A percentile compares a stretch with the other conserved stretches of the same genome.
Conservation (phyloP, 64 coral and sea anemone genomes). For the Orbicella faveolata region DNA sequence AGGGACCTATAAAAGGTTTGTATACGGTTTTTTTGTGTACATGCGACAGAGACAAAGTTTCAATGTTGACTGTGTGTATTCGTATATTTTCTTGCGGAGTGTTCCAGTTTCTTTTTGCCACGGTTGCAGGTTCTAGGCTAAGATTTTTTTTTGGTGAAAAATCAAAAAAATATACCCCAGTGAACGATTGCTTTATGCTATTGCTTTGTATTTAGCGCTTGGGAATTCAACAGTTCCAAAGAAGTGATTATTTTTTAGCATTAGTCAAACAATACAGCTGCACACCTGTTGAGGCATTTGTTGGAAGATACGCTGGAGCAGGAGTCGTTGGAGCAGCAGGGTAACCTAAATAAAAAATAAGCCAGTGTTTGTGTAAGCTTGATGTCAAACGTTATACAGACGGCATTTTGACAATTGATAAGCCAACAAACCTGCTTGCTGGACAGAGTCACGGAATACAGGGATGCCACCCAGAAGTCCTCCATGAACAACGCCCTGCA, state of each 20-base stretch:
- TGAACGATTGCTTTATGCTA: too few relatives aligned
- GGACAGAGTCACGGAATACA: slow-evolving; percentile 26
- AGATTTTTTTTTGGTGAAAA: too few relatives aligned
- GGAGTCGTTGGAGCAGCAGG: not conserved
- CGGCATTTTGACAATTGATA: not conserved
- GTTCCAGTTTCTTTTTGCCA: too few relatives aligned
- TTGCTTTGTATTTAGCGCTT: too few relatives aligned
- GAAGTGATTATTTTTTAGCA: not conserved
- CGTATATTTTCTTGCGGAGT: too few relatives aligned
- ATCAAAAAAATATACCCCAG: too few relatives aligned
- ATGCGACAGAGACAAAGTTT: too few relatives aligned
- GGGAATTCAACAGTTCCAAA: too few relatives aligned
- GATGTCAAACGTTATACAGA: not conserved
- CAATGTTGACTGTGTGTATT: too few relatives aligned
- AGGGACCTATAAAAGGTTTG: too few relatives aligned
- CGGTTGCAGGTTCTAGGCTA: too few relatives aligned
- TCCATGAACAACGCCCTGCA: slow-evolving; percentile 32
- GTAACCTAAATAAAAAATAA: not conserved
- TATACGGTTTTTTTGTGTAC: too few relatives aligned
- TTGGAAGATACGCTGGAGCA: not conserved
- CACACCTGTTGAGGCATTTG: slow-evolving; percentile 8
- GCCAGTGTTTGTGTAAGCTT: not conserved
- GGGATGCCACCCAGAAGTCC: slow-evolving; percentile 63
- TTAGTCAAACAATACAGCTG: not conserved
- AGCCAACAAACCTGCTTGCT: slow-evolving; percentile 21